Percentiles rank a stretch among this genome's conserved stretches.
phyloP scores from a whole-genome alignment of 2,797 vertebrate species.

The Fratercula arctica region DNA sequence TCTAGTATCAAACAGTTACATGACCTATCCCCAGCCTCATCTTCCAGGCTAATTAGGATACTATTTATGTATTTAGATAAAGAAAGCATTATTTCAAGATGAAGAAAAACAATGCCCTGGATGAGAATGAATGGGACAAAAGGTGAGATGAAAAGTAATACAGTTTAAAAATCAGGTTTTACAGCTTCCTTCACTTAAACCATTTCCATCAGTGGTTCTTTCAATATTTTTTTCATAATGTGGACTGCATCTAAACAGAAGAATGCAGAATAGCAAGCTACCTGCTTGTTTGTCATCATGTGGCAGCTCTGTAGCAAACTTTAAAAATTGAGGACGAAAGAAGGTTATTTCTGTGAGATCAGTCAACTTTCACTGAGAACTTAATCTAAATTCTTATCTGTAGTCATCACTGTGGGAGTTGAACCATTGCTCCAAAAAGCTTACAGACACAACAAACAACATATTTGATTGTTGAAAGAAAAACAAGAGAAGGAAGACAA shows the following conservation, averaged over 20 bases:
- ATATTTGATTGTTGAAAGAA: background rate
- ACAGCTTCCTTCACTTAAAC: background rate
- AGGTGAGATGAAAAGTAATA: background rate
- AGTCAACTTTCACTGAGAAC: background rate
- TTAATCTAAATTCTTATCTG: background rate
- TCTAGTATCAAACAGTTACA: background rate
- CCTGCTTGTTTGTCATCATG: rapidly evolving
- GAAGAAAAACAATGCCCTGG: background rate
- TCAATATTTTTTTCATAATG: background rate
- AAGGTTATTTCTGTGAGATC: background rate
- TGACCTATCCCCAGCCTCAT: background rate
- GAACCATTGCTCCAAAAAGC: background rate
- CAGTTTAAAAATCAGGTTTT: background rate
- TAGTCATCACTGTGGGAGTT: background rate
- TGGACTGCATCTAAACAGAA: background rate
- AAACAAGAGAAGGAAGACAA: background rate
- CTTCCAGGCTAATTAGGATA: background rate
- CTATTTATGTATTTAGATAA: background rate
- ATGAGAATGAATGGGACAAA: background rate
- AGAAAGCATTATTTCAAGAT: background rate
- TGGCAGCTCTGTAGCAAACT: background rate
- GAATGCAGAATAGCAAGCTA: background rate
- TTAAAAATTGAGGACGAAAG: background rate
- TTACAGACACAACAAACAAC: background rate
- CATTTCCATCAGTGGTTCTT: background rate